Percentiles rank a stretch among this genome's conserved stretches.
These are phyloP conservation scores for Phenganax stokvisi DNA, from an alignment of 92 coral and sea anemone genomes.

Conservation along the genomic window DNA sequence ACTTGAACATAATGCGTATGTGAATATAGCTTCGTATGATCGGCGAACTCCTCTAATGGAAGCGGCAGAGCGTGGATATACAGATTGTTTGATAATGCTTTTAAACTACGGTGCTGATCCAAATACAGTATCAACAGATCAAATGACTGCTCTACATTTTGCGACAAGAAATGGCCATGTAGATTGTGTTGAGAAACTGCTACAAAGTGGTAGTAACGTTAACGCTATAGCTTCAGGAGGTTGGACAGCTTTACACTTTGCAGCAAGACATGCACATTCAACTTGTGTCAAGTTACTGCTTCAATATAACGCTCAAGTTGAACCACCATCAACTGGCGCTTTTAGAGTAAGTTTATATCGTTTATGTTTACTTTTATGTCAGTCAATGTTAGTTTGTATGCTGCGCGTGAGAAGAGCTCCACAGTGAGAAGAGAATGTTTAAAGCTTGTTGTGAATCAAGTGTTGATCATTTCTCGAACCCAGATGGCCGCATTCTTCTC, in stretches of 20 bases:
- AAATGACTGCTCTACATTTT: conserved; percentile 97
- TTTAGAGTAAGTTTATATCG: conserved; percentile 78
- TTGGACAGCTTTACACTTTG: conserved; percentile 94
- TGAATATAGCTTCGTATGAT: conserved; percentile 94
- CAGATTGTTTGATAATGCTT: conserved; percentile 93
- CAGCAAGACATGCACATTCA: conserved; percentile 97
- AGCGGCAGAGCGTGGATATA: conserved; percentile 96
- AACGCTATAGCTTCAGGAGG: conserved; percentile 98
- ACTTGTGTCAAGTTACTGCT: conserved; percentile 87
- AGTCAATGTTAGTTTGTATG: conserved; percentile 37
- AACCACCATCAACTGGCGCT: conserved; percentile 85
- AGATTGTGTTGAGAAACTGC: conserved; percentile 91
- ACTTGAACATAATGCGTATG: conserved; percentile 90
- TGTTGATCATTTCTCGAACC: conserved; percentile 28
- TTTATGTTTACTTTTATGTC: conserved; percentile 42
- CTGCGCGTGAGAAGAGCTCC: conserved; percentile 39
- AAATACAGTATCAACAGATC: conserved; percentile 87
- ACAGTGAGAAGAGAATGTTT: conserved; percentile 27
- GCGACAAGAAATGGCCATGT: conserved; percentile 97
- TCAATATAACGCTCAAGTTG: conserved; percentile 84
- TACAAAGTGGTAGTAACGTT: conserved; percentile 91
- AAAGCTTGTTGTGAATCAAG: conserved; percentile 24
- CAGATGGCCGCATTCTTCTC: conserved; percentile 44
- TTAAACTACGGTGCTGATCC: conserved; percentile 89
- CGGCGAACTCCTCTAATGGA: conserved; percentile 95